phyloP scores from a whole-genome alignment of 2,113 vertebrate genomes.

The Lophochroa leadbeateri region DNA sequence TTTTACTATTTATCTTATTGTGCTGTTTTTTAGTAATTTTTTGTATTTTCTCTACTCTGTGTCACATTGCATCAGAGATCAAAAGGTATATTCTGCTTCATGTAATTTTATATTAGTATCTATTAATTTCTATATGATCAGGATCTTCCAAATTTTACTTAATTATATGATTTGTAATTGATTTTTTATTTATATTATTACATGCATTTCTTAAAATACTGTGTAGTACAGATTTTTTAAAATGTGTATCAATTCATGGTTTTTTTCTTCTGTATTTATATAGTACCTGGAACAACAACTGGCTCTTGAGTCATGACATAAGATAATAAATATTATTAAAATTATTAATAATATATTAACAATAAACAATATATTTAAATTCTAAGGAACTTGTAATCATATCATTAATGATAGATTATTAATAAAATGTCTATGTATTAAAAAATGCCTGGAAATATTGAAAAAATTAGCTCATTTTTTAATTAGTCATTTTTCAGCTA shows the following conservation, averaged over 20 bases:
- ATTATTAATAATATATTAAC: no score
- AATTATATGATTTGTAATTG: neutral
- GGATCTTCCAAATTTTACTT: neutral
- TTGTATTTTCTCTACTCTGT: neutral
- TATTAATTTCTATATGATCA: neutral
- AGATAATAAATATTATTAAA: neutral
- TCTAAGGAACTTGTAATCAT: neutral
- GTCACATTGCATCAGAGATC: neutral
- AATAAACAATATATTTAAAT: neutral
- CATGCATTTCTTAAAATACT: neutral
- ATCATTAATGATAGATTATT: neutral
- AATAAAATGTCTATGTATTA: neutral
- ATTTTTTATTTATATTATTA: neutral
- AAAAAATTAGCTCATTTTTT: neutral
- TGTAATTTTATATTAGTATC: neutral
- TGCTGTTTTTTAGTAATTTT: neutral
- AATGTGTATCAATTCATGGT: rapidly evolving
- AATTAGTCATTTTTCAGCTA: neutral
- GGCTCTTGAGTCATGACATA: neutral
- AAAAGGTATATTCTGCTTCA: neutral
- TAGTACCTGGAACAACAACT: neutral
- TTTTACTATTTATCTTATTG: neutral
- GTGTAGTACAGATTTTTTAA: neutral
- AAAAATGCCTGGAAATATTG: neutral
- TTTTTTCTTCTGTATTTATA: neutral